phyloP scores from a whole-genome alignment of 1,140 invertebrate species.

The Papilio aristodemus region DNA sequence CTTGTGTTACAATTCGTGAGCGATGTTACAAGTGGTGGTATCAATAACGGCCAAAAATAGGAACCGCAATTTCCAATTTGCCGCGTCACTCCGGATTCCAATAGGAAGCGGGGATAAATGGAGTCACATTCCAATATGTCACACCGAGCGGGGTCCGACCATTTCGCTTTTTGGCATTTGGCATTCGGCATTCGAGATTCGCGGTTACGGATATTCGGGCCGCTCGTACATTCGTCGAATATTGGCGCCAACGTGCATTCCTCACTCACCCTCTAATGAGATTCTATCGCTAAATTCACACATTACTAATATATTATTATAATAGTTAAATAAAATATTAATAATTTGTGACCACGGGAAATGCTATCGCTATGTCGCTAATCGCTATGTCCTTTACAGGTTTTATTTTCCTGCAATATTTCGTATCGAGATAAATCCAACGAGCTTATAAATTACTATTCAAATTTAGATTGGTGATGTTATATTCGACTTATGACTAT shows the following conservation, averaged over 20 bases:
- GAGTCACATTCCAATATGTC: conserved; percentile 80
- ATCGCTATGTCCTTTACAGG: too few relatives aligned
- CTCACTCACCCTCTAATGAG: conserved; percentile 52
- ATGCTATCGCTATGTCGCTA: too few relatives aligned
- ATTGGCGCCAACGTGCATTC: conserved; percentile 42
- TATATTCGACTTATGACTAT: too few relatives aligned
- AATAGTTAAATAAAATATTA: too few relatives aligned
- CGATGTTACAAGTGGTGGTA: conserved; percentile 71
- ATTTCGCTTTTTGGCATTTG: conserved; percentile 66
- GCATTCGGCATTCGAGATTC: conserved; percentile 57
- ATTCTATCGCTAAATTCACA: conserved; percentile 46
- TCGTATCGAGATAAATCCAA: too few relatives aligned
- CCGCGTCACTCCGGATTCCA: conserved; percentile 79
- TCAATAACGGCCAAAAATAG: conserved; percentile 76
- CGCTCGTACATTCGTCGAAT: conserved; percentile 49
- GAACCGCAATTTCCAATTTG: conserved; percentile 79
- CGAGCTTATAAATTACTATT: too few relatives aligned
- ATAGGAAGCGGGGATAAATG: conserved; percentile 79
- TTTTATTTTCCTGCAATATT: not conserved
- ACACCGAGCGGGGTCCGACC: conserved; percentile 66
- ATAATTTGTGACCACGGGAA: too few relatives aligned
- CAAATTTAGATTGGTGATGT: too few relatives aligned
- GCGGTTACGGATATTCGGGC: conserved; percentile 63
- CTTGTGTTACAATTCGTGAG: conserved; percentile 15
- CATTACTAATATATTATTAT: conserved; percentile 11